Percentiles rank a stretch among this genome's conserved stretches.
Conservation (phyloP, 2,797 vertebrate genomes). For the Pseudomugil tenellus region DNA sequence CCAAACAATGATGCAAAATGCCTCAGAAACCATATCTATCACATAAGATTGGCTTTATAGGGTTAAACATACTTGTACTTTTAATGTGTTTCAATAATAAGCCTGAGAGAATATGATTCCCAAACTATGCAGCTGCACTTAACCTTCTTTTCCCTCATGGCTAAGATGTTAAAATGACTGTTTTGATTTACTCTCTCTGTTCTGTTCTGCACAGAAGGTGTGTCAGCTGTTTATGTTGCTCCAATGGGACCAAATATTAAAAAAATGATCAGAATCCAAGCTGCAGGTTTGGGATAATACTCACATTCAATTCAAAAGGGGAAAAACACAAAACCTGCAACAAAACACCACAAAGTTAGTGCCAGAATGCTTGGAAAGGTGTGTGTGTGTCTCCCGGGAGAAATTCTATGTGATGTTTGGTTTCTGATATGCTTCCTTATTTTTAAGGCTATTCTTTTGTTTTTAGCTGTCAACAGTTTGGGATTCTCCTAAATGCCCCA, state of each 20-base stretch:
- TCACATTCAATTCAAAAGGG: neutral
- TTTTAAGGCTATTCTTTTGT: conserved; percentile 25
- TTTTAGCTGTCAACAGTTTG: conserved; percentile 36
- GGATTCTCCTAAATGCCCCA: conserved; percentile 34
- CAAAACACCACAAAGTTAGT: neutral
- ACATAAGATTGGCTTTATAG: no score
- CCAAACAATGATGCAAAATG: no score
- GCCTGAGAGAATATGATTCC: neutral
- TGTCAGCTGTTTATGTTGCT: neutral
- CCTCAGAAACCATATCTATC: no score
- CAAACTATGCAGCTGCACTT: neutral
- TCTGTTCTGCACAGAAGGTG: neutral
- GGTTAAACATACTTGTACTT: no score
- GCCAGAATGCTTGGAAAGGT: neutral
- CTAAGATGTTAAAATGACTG: neutral
- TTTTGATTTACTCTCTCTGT: neutral
- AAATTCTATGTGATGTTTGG: conserved; percentile 31
- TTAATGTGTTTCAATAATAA: neutral
- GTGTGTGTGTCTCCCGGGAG: conserved; percentile 2
- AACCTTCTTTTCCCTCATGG: neutral
- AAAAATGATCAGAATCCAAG: neutral
- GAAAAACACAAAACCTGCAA: neutral
- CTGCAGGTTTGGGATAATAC: neutral
- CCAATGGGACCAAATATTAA: neutral
- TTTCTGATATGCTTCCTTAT: conserved; percentile 17